Evolutionary conservation across 2,113 vertebrate genomes (phyloP).

Genomic region (Orientallactaga bullata): DNA sequence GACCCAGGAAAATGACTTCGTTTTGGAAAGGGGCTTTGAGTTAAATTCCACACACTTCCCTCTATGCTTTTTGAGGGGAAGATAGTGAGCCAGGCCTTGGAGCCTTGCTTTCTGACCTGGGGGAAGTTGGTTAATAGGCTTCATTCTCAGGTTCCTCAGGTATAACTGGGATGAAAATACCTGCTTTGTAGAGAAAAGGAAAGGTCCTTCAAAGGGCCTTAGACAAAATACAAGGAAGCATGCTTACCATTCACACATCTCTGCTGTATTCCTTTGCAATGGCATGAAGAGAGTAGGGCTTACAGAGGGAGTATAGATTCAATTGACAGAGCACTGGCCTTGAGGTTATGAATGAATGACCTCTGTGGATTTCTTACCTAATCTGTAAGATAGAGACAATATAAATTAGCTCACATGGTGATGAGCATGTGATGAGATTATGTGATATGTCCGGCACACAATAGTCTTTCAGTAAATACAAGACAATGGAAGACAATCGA

Average conservation of each 20-base stretch:
- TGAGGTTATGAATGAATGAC: accelerated
- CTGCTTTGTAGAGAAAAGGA: neutral
- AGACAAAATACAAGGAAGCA: accelerated
- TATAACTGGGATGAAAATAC: neutral
- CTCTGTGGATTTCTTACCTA: neutral
- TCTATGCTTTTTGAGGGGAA: neutral
- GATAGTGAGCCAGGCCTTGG: neutral
- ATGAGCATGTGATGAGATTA: accelerated
- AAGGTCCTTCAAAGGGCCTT: neutral
- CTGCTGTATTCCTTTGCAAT: accelerated
- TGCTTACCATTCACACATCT: neutral
- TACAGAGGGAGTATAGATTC: neutral
- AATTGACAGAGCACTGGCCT: no score
- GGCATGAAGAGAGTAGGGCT: accelerated
- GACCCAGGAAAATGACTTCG: slow-evolving; percentile 19
- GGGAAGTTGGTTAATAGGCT: neutral
- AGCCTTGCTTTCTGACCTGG: neutral
- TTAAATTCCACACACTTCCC: neutral
- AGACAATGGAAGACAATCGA: neutral
- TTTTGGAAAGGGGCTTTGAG: neutral
- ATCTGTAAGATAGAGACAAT: neutral
- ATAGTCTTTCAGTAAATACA: neutral
- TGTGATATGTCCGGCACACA: neutral
- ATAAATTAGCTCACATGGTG: neutral
- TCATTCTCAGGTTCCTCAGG: neutral